Conservation (phyloP, 2,888 invertebrate genomes). For the Chelonus formosanus region DNA sequence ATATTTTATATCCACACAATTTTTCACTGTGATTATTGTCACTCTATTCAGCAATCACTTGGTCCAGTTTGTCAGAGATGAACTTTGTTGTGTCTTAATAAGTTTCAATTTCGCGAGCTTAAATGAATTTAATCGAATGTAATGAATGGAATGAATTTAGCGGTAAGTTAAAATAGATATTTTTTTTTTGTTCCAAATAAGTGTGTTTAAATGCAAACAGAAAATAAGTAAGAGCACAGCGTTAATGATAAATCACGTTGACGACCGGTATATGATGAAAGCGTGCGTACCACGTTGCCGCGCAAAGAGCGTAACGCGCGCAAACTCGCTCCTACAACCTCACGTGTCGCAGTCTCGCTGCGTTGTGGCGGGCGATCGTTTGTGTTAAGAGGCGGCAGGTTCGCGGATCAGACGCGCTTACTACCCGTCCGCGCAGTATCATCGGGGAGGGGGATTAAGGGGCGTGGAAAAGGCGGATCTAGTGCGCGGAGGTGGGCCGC, state of each 20-base stretch:
- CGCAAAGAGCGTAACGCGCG: slow-evolving; percentile 44
- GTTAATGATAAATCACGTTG: background rate
- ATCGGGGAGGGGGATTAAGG: slow-evolving; percentile 45
- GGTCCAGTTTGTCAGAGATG: no score
- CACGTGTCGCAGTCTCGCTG: slow-evolving; percentile 65
- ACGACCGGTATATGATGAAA: slow-evolving; percentile 25
- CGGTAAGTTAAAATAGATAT: no score
- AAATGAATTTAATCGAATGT: no score
- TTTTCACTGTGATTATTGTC: no score
- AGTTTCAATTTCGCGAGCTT: no score
- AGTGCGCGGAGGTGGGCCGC: slow-evolving; percentile 64
- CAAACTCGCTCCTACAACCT: slow-evolving; percentile 55
- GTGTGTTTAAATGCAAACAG: no score
- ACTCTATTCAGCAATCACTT: no score
- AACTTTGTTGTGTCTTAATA: no score
- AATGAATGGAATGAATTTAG: no score
- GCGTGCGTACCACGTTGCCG: slow-evolving; percentile 57
- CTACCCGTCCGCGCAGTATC: slow-evolving; percentile 28
- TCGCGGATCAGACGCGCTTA: slow-evolving; percentile 20
- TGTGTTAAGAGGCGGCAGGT: slow-evolving; percentile 21
- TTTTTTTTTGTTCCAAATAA: no score
- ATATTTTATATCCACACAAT: no score
- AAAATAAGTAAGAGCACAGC: no score
- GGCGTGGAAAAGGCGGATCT: slow-evolving; percentile 58
- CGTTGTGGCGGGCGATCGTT: slow-evolving; percentile 58